These are phyloP conservation scores for Rhinatrema bivittatum DNA, from an alignment of 2,797 vertebrate genomes.

Conservation along the genomic window DNA sequence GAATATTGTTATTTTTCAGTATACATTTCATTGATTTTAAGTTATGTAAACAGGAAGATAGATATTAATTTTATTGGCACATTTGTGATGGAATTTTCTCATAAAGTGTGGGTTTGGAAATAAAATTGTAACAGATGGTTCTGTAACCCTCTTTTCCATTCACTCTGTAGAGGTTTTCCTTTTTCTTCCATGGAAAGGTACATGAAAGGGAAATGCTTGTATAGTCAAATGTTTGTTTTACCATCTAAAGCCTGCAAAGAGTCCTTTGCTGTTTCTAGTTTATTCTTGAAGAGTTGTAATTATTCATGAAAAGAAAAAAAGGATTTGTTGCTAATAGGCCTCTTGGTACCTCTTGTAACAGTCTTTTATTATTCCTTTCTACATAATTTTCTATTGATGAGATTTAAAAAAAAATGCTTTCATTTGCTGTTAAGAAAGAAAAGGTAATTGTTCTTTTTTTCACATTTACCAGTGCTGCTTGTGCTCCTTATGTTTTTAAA, in stretches of 20 bases:
- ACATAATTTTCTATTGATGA: slow-evolving; percentile 60
- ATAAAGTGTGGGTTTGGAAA: slow-evolving; percentile 12
- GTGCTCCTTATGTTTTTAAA: slow-evolving; percentile 44
- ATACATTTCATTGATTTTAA: too few relatives aligned
- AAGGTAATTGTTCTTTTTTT: slow-evolving; percentile 51
- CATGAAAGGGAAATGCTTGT: slow-evolving; percentile 42
- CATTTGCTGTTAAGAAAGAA: slow-evolving; percentile 43
- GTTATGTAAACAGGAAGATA: too few relatives aligned
- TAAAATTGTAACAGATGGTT: slow-evolving; percentile 43
- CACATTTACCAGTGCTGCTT: slow-evolving; percentile 43
- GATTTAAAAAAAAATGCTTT: slow-evolving; percentile 53
- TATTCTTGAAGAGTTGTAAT: slow-evolving; percentile 43
- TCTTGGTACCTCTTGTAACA: slow-evolving; percentile 39
- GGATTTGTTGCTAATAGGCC: slow-evolving; percentile 55
- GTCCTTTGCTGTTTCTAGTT: slow-evolving; percentile 30
- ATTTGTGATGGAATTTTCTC: slow-evolving; percentile 8
- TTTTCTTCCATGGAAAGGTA: slow-evolving; percentile 33
- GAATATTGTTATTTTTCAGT: too few relatives aligned
- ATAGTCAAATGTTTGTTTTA: slow-evolving; percentile 49
- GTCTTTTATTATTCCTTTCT: slow-evolving; percentile 48
- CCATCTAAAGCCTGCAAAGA: slow-evolving; percentile 37
- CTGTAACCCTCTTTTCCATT: slow-evolving; percentile 28
- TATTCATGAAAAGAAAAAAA: slow-evolving; percentile 41
- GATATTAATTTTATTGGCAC: too few relatives aligned
- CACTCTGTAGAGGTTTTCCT: slow-evolving; percentile 24